A percentile compares a stretch with the other conserved stretches of the same genome.
phyloP scores from a whole-genome alignment of 2,797 vertebrate species.

The Propithecus perrieri region DNA sequence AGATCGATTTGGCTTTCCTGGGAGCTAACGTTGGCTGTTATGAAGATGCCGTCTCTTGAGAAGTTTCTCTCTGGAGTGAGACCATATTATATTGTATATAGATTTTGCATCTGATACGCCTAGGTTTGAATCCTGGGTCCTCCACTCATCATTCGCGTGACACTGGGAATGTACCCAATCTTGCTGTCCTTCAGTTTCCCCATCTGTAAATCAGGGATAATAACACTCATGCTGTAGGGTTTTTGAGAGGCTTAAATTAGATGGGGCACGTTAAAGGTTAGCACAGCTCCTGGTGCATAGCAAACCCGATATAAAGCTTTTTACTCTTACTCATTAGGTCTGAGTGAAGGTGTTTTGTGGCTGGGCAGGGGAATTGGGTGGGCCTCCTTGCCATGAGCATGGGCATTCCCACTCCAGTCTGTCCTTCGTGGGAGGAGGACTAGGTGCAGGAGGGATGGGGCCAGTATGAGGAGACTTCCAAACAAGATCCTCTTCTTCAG shows the following conservation, averaged over 20 bases:
- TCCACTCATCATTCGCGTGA: background rate
- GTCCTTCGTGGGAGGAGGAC: background rate
- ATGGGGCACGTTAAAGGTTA: background rate
- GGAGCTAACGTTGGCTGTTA: background rate
- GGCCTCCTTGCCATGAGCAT: background rate
- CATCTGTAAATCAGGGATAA: background rate
- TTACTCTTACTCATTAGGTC: background rate
- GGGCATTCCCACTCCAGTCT: accelerated
- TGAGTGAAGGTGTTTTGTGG: background rate
- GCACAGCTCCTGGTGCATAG: too few species aligned
- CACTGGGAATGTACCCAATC: background rate
- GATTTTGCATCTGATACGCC: background rate
- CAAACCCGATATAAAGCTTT: background rate
- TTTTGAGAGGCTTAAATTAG: background rate
- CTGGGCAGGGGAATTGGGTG: too few species aligned
- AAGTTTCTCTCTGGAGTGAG: background rate
- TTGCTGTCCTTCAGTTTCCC: background rate
- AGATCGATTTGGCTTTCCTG: background rate
- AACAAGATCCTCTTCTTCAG: background rate
- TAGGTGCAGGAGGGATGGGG: too few species aligned
- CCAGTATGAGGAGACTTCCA: background rate
- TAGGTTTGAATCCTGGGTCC: background rate
- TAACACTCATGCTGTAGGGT: background rate
- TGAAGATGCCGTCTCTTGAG: background rate
- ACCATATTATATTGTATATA: background rate